These are phyloP conservation scores for Prionace glauca DNA, from an alignment of 2,797 vertebrate species.

Conservation along the genomic window DNA sequence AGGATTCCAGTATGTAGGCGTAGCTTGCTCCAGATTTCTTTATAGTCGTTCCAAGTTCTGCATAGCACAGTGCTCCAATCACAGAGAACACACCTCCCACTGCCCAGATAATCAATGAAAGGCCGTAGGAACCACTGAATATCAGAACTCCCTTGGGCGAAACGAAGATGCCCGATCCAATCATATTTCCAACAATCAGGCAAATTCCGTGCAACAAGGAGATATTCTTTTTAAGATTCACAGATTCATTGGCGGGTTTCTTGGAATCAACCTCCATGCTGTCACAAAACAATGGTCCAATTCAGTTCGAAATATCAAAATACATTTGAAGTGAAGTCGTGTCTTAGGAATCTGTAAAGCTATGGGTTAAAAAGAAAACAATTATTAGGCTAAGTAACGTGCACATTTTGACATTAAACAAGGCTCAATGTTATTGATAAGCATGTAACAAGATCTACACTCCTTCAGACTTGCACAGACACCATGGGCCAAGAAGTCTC, in stretches of 20 bases:
- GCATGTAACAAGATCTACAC: neutral
- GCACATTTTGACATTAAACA: neutral
- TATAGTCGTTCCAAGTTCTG: slow-evolving; percentile 70
- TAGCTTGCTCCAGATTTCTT: slow-evolving; percentile 70
- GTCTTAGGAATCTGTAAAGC: neutral
- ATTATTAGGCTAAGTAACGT: neutral
- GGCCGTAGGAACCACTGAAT: slow-evolving; percentile 63
- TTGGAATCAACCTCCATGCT: slow-evolving; percentile 50
- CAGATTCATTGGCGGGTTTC: slow-evolving; percentile 46
- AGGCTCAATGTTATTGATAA: neutral
- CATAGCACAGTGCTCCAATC: slow-evolving; percentile 68
- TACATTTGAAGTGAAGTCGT: neutral
- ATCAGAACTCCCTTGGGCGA: slow-evolving; percentile 67
- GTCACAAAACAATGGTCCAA: neutral
- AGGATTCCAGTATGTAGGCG: slow-evolving; percentile 67
- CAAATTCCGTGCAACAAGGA: slow-evolving; percentile 70
- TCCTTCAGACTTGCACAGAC: neutral
- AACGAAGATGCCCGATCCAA: slow-evolving; percentile 69
- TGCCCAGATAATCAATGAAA: slow-evolving; percentile 66
- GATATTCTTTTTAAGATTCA: slow-evolving; percentile 68
- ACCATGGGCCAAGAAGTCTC: no score
- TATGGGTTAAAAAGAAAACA: neutral
- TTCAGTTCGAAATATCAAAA: neutral
- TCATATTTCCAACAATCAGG: slow-evolving; percentile 73
- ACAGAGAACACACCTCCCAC: slow-evolving; percentile 68